Conservation (phyloP, 2,797 vertebrate genomes). For the Poecile montanus region DNA sequence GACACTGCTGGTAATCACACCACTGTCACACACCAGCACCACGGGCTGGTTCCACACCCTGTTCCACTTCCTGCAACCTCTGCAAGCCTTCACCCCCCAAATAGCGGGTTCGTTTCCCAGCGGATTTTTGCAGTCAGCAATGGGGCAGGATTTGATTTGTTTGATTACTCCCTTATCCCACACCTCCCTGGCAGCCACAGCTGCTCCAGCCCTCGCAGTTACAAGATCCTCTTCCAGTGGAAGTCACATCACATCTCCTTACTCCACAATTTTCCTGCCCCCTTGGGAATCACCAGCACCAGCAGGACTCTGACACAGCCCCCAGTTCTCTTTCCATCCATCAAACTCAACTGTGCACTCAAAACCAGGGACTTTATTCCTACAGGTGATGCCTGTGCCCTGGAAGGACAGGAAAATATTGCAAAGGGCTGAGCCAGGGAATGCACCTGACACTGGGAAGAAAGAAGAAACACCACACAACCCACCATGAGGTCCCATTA, state of each 20-base stretch:
- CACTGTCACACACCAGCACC: background rate
- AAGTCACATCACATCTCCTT: background rate
- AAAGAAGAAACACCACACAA: background rate
- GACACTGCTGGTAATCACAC: background rate
- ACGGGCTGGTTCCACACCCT: accelerated
- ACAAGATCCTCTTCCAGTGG: background rate
- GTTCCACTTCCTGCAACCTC: background rate
- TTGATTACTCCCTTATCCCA: background rate
- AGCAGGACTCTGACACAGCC: background rate
- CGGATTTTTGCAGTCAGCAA: background rate
- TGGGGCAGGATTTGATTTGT: background rate
- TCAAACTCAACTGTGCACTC: background rate
- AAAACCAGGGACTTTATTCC: background rate
- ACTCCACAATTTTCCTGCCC: accelerated
- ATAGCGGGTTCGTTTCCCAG: background rate
- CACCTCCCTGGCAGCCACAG: background rate
- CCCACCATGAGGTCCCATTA: background rate
- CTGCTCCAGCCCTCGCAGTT: background rate
- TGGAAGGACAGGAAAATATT: background rate
- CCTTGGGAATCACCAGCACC: background rate
- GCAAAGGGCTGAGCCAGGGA: background rate
- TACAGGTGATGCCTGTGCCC: background rate
- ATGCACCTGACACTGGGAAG: background rate
- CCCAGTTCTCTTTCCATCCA: background rate
- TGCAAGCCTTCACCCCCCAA: background rate